Base-by-base conservation (phyloP, 2,888 invertebrate genomes). In the Mylabris sibirica region DNA sequence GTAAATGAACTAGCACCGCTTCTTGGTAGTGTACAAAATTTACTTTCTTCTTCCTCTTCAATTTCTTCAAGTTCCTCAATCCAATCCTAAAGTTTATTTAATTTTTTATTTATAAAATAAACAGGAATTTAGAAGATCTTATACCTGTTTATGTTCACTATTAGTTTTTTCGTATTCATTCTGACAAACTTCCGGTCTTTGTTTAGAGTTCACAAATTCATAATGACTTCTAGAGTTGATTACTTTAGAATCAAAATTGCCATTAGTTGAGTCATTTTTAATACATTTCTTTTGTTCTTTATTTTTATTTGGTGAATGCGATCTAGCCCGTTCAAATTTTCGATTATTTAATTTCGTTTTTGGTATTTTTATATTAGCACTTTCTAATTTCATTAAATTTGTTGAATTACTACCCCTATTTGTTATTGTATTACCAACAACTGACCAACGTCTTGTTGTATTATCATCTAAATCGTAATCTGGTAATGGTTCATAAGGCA, bases 21-120 rank as follows among this genome's bases (percentile, higher is more conserved):
- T 71, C 89, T 83, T 1, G 89, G 89, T 53, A 89, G 80, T 8
- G 89, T 89, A 79, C 89, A 89, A 79, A 89, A 89, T 77, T 87
- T 86, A 75, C 87, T 87, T 75, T 88, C 88, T 74, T 88, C 87
- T 66, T 87, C 86, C 66, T 84, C 85, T 60, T 83, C 85, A 66
- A 87, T 86, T 71, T 86, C 86, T 66, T 87, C 87, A 44, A 79
- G 73, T 67, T 79, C 79, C 63, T 80, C 80, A 22, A 83, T 74
- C 72, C 79, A 81, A 62, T 80, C 79, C 82, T 82, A 68, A 11
- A 72, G 22, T 65, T 59, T 6, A 49, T 49, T 17, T 20, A 8
- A 20, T 41, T 41, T 41, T 41, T 41, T 49, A 49, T 20, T 49
- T 49, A n/a, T n/a, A 44, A 20, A 49, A 9, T 49, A 49, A 49